Evolutionary conservation across 2,113 vertebrate genomes (phyloP), one percentile per base, ranked within the genome.

Genomic region (Tautogolabrus adspersus): DNA sequence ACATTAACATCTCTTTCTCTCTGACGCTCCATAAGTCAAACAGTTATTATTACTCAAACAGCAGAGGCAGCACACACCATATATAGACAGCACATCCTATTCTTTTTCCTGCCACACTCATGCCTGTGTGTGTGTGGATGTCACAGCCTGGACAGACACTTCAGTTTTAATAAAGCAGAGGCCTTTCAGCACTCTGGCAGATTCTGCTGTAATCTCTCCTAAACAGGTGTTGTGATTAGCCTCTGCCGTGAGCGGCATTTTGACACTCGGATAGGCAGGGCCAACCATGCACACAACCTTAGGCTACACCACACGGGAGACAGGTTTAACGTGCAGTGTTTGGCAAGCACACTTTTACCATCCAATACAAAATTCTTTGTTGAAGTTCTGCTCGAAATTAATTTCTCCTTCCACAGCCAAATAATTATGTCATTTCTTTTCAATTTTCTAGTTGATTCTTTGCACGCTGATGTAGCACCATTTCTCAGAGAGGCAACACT

Each of bases 151-250:
- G 77, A 85, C 85, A 75, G 77, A 77, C 66, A 73, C 88, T 79
- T 90, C 68, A 64, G 68, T 79, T 84, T 82, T 88, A 84, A 92
- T 88, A 91, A 87, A 85, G 87, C 74, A 21, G 56, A 82, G 73
- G 61, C 79, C 87, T 88, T 71, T 83, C 74, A 86, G 75, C 77
- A 54, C 80, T 81, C 77, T 77, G 71, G 79, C 58, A 58, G 81
- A 72, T 88, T 69, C 72, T 34, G 74, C 89, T 87, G 83, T 91
- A 90, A 92, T 91, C 91, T 91, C 79, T 47, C 46, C 86, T 82
- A 84, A 93, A 89, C 89, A 91, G 91, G 87, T 92, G 90, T 86
- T 88, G 87, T 91, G 91, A 90, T 91, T 87, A 89, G 82, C 69
- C 52, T 80, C 66, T 40, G 79, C 79, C 70, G 42, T 79, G 81